Evolutionary conservation across 2,113 vertebrate species (phyloP), one percentile per base, ranked within the genome.

Genomic region (Tyto alba): DNA sequence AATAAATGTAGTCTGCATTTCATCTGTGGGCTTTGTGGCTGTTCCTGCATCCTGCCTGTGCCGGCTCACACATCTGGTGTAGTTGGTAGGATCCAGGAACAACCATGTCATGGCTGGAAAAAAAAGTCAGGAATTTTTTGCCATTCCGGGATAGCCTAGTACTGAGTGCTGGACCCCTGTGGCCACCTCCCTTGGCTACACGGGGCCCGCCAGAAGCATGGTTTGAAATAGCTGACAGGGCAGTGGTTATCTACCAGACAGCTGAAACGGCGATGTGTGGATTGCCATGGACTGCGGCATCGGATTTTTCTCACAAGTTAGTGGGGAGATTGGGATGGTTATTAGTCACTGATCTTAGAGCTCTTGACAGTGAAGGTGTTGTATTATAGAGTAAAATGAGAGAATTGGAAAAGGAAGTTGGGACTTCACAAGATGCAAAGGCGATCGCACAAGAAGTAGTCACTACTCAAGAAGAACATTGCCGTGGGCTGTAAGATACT

Each of bases 231-330:
- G 63, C 8, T 47, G 23, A 4, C 8, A 30, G 38, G 38, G 57
- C 21, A 13, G 45, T 47, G 18, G 12, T 29, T 47, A 11, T 8
- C 11, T 2, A 72, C 8, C 19, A 18, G 26, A 7, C 0, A 34
- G 19, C 3, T 7, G 38, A 7, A 36, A 1, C 8, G 8, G 18
- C n/a, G 22, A 15, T 8, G 40, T 0, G 2, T 2, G 8, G 16
- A 32, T 21, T 19, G 6, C 25, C 25, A 13, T 9, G 67, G 60
- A 8, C 36, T 45, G 11, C 8, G 20, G 43, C 13, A 15, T 0
- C 1, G 7, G 19, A 22, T 64, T 47, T 8, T n/a, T 43, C 36
- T 20, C 6, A 0, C 43, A 10, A 13, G 38, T 19, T 48, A 27
- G 63, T 6, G 14, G 43, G 22, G 45, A 88, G 30, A 41, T 41